These are phyloP conservation scores for Andrena bucephala DNA, from an alignment of 2,888 invertebrate species.

Conservation along the genomic window DNA sequence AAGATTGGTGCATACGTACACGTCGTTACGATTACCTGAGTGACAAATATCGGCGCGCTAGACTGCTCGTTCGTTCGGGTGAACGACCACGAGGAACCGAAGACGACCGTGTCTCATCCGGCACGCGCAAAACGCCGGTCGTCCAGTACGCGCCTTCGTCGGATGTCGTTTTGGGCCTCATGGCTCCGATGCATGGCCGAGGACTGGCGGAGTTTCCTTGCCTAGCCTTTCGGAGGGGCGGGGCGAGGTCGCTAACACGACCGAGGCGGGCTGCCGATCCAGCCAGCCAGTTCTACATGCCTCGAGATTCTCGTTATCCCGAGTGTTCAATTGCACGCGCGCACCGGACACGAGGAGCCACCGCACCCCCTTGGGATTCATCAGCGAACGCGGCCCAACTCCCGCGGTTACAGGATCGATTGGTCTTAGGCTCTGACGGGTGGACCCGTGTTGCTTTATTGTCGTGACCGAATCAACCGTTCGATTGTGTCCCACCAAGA, in stretches of 20 bases:
- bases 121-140: slow-evolving; percentile 20
- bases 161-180: slow-evolving; percentile 59
- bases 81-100: neutral
- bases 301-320: slow-evolving; percentile 25
- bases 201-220: slow-evolving; percentile 48
- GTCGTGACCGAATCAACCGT: slow-evolving; percentile 46
- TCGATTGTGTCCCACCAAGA: neutral
- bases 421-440: slow-evolving; percentile 40
- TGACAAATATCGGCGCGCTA: slow-evolving; percentile 53
- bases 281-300: slow-evolving; percentile 68
- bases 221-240: slow-evolving; percentile 57
- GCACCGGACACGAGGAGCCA: slow-evolving; percentile 8
- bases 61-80: neutral
- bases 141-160: slow-evolving; percentile 23
- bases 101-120: slow-evolving; percentile 39
- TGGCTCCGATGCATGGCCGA: slow-evolving; percentile 58
- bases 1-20: slow-evolving; percentile 51
- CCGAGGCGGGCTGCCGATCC: slow-evolving; percentile 39
- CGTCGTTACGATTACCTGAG: slow-evolving; percentile 68
- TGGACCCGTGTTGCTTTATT: slow-evolving; percentile 46
- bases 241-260: slow-evolving; percentile 16
- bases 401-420: slow-evolving; percentile 9
- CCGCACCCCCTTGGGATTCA: too few relatives aligned
- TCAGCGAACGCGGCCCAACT: neutral
- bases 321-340: slow-evolving; percentile 18